Conservation (phyloP, 2,113 vertebrate species). For the Ginglymostoma cirratum region DNA sequence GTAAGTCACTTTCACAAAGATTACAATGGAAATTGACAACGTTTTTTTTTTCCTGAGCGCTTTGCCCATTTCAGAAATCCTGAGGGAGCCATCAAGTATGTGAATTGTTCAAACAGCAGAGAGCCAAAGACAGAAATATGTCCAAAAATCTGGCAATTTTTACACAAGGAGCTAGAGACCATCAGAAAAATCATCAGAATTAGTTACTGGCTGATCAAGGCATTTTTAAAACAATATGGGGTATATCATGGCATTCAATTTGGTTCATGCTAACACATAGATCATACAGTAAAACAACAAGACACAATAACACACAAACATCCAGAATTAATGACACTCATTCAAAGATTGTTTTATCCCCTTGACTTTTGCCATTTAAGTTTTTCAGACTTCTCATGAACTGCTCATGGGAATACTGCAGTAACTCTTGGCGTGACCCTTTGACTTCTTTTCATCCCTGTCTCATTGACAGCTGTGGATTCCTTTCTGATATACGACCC, state of each 20-base stretch:
- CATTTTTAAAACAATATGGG: not conserved
- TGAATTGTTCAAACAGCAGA: not conserved
- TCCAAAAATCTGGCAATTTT: not conserved
- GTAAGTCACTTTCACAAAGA: not conserved
- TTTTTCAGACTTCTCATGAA: no score
- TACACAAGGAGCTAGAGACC: not conserved
- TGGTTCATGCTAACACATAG: not conserved
- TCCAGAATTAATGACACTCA: not conserved
- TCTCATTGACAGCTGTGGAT: no score
- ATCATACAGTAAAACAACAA: not conserved
- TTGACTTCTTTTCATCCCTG: not conserved
- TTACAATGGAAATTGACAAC: not conserved
- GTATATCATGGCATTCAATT: not conserved
- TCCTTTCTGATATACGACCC: no score
- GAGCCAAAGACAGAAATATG: not conserved
- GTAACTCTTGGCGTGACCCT: not conserved
- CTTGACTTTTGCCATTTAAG: no score
- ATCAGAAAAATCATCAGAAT: conserved; percentile 10
- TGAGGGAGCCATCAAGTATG: not conserved
- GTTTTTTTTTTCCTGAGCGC: not conserved
- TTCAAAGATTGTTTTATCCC: not conserved
- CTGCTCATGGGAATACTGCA: no score
- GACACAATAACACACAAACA: not conserved
- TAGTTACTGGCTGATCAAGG: not conserved
- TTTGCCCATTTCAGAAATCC: not conserved